Base-by-base conservation (phyloP, 2,888 invertebrate species). In the Margaritifera margaritifera region DNA sequence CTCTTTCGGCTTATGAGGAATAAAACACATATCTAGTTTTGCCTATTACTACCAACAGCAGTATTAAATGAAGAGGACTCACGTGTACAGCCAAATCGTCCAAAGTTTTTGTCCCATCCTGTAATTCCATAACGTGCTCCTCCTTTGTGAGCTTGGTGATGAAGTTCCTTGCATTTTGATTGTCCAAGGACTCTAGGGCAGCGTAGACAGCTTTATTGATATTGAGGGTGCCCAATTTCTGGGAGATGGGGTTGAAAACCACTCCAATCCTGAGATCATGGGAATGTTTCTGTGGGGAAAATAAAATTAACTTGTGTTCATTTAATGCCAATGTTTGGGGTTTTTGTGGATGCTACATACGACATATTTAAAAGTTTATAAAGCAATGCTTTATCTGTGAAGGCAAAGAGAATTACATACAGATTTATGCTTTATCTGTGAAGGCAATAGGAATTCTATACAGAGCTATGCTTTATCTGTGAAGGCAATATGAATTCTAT, bases 141-240 rank as follows among this genome's bases (percentile, higher is more conserved):
- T 91, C 90, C 75, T 91, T 91, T 53, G 91, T 83, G 22, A 92
- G 82, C 74, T 92, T 92, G 19, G 89, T 89, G 58, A 92, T 86
- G 75, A 92, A 89, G 70, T 87, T 89, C 74, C 90, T 90, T 20
- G 91, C 90, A 52, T 88, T 84, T 54, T 85, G 84, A 20, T 85
- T 83, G 27, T 87, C 77, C 63, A 91, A 82, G 0, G 86, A 84
- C 11, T 88, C 83, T 15, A 91, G 72, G 25, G 91, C 91, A 4
- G 88, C 88, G 65, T 90, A 87, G 6, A 91, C 86, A 52, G 91
- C 88, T 58, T 81, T 81, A 69, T 75, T 81, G 56, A 85, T 79
- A 22, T 68, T 72, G 56, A 80, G 75, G 55, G 77, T 78, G 15
- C 67, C 70, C 20, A 25, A 58, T 0, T 66, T 63, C 6, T 68